Evolutionary conservation across 2,888 invertebrate species (phyloP).

Genomic region (Diarsia mendica): DNA sequence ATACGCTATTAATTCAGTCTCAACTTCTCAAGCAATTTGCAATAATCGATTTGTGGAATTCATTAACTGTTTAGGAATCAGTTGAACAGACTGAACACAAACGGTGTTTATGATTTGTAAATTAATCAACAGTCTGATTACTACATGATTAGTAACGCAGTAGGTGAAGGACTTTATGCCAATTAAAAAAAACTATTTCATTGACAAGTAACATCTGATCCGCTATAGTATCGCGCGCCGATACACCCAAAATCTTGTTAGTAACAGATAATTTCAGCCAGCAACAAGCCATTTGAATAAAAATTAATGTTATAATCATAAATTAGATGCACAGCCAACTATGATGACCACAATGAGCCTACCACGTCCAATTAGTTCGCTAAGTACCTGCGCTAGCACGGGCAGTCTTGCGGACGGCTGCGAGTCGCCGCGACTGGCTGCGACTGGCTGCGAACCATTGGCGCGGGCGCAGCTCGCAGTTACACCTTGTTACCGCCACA

Average conservation of each 20-base stretch:
- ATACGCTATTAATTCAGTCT: slow-evolving; percentile 1
- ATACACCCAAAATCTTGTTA: slow-evolving; percentile 3
- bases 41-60: slow-evolving; percentile 15
- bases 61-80: slow-evolving; percentile 21
- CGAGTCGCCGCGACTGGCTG: slow-evolving; percentile 68
- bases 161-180: neutral
- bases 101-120: slow-evolving; percentile 1
- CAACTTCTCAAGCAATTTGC: slow-evolving; percentile 19
- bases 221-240: neutral
- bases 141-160: neutral
- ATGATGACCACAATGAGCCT: slow-evolving; percentile 64
- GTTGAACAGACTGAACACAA: slow-evolving; percentile 14
- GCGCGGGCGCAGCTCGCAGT: slow-evolving; percentile 69
- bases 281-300: slow-evolving; percentile 40
- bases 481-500: slow-evolving; percentile 78
- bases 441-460: slow-evolving; percentile 74
- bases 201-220: neutral
- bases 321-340: slow-evolving; percentile 59
- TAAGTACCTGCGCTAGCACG: slow-evolving; percentile 61
- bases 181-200: neutral
- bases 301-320: slow-evolving; percentile 57
- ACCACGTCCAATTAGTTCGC: slow-evolving; percentile 68
- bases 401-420: slow-evolving; percentile 51
- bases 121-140: neutral
- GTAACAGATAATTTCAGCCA: slow-evolving; percentile 13